Evolutionary conservation across 2,888 invertebrate species (phyloP), one percentile per base, ranked within the genome.

Genomic region (Gibbula magus): DNA sequence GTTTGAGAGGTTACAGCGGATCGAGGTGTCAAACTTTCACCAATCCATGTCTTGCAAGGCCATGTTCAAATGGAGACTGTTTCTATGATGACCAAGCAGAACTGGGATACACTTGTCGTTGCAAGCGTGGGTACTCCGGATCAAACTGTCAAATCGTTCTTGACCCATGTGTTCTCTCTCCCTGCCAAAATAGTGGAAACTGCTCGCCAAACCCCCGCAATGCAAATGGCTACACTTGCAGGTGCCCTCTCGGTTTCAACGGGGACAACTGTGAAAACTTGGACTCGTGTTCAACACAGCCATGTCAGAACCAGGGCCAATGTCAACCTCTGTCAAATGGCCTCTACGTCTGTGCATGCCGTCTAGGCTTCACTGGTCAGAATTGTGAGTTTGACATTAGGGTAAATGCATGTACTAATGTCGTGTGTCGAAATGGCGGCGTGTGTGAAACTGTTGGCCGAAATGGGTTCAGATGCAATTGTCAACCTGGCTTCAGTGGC

Each of bases 261-360:
- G 78, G 78, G n/a, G 73, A n/a, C 18, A 51, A 54, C 74, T 78
- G 78, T 20, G 54, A 78, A 54, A 67, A 29, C 67, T 18, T 45
- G 7, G 35, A 75, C n/a, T 32, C 52, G 16, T 78, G 78, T 73
- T 74, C 74, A 16, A 39, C 29, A 18, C 32, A 54, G 7, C 75
- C 75, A 10, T 75, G 75, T 16, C 29, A 53, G 32, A 75, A 66
- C 25, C 22, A 32, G 0, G 52, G 70, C 35, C 29, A 25, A 13
- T 25, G 61, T 51, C 20, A n/a, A 13, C 66, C 70, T 0, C 39
- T 35, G 20, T 8, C 20, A 13, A n/a, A 74, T n/a, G 67, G 73
- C 4, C 56, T 56, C 10, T 78, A 73, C 70, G 74, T 56, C 56
- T 78, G 78, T 25, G 16, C 53, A 20, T 78, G 78, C 74, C 56